These are phyloP conservation scores for Trachelus iudaicus DNA, from an alignment of 2,888 invertebrate genomes.

Conservation along the genomic window DNA sequence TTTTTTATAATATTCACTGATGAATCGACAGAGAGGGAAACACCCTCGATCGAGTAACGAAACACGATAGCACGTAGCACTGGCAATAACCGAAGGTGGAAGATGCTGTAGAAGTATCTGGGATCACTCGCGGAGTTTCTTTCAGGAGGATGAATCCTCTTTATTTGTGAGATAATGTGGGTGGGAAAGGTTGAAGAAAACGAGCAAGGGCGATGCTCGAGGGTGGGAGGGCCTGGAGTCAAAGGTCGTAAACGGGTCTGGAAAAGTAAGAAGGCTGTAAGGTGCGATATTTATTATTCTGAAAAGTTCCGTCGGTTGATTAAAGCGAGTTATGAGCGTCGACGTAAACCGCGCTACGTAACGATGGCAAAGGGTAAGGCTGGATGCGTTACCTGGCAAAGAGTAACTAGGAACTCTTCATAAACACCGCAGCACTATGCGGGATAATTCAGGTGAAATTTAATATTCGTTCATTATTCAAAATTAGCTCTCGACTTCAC, in stretches of 20 bases:
- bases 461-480: slow-evolving; percentile 55
- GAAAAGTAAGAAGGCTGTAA: slow-evolving; percentile 20
- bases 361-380: neutral
- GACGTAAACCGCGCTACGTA: slow-evolving; percentile 1
- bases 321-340: slow-evolving; percentile 48
- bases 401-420: slow-evolving; percentile 19
- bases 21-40: neutral
- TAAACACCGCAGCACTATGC: slow-evolving; percentile 12
- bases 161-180: neutral
- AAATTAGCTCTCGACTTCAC: slow-evolving; percentile 45
- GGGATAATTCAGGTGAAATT: slow-evolving; percentile 36
- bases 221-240: neutral
- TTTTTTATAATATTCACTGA: neutral
- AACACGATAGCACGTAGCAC: neutral
- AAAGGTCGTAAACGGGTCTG: neutral
- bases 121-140: neutral
- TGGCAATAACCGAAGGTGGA: neutral
- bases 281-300: slow-evolving; percentile 26
- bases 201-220: neutral
- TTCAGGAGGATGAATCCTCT: neutral
- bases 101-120: neutral
- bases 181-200: neutral
- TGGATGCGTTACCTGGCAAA: slow-evolving; percentile 9
- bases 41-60: neutral
- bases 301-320: slow-evolving; percentile 51